Conservation (phyloP, 53 echinoderm and acorn worm species). For the Luidia sarsii region DNA sequence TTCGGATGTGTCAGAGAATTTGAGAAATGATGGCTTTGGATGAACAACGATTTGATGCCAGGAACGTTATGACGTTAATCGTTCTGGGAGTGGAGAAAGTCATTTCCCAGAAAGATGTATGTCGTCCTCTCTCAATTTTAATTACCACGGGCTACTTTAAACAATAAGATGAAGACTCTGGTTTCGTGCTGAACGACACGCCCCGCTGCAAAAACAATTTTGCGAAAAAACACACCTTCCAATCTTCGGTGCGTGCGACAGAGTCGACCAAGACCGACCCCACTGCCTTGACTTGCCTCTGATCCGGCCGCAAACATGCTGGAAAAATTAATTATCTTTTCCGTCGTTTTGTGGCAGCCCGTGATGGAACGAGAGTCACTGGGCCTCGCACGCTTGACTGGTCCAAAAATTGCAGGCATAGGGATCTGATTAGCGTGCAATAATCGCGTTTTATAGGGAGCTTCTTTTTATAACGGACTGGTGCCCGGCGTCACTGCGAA, state of each 20-base stretch:
- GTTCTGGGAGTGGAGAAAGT: no score
- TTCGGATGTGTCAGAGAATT: no score
- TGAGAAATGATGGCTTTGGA: no score
- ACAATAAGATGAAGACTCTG: no score
- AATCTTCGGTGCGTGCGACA: background rate
- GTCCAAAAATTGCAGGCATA: constrained; percentile 40
- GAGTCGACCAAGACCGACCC: no score
- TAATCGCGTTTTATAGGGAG: constrained; percentile 28
- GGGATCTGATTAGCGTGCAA: constrained; percentile 36
- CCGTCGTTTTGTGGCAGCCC: background rate
- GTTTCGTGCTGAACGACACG: no score
- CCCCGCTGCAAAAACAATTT: constrained; percentile 3
- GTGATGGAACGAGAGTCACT: constrained; percentile 6
- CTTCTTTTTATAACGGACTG: constrained; percentile 9
- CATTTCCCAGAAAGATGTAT: no score
- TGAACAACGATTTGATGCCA: no score
- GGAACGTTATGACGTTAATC: no score
- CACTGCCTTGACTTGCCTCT: constrained; percentile 1
- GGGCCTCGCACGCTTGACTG: constrained; percentile 16
- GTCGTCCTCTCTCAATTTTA: no score
- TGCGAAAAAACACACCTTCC: constrained; percentile 16
- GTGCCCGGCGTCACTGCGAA: background rate
- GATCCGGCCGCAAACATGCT: constrained; percentile 15
- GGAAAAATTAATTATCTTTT: constrained; percentile 37
- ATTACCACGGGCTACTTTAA: no score